Conservation (phyloP, 53 echinoderm and acorn worm genomes). For the Echinarachnius parma region DNA sequence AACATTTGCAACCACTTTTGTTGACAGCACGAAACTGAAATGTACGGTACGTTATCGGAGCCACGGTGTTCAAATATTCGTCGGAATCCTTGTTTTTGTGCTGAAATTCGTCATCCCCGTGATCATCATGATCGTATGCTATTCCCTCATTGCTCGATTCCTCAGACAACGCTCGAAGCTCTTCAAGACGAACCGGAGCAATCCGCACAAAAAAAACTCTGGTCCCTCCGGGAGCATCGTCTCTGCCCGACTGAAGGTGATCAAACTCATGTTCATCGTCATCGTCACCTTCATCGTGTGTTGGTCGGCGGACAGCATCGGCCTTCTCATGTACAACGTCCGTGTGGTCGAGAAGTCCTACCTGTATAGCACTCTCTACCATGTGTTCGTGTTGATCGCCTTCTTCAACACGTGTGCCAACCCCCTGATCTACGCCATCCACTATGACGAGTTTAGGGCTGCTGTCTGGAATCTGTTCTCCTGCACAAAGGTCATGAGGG, state of each 20-base stretch:
- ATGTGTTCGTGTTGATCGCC: constrained; percentile 23
- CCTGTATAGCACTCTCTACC: constrained; percentile 32
- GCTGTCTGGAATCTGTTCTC: constrained; percentile 8
- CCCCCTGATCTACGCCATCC: constrained; percentile 35
- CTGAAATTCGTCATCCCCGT: constrained; percentile 52
- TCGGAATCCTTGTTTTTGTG: constrained; percentile 49
- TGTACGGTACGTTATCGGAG: constrained; percentile 12
- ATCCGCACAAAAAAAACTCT: neutral
- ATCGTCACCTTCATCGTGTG: constrained; percentile 47
- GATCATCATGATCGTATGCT: constrained; percentile 52
- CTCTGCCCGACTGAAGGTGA: constrained; percentile 32
- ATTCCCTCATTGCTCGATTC: constrained; percentile 24
- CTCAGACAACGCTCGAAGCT: neutral
- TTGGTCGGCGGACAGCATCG: constrained; percentile 32
- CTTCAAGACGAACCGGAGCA: neutral
- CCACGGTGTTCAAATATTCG: constrained; percentile 25
- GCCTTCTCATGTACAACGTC: constrained; percentile 20
- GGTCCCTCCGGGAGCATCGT: constrained; percentile 22
- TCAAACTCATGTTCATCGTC: constrained; percentile 41
- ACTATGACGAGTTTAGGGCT: constrained; percentile 8
- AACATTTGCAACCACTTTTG: constrained; percentile 1
- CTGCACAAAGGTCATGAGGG: neutral
- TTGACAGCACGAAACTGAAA: neutral
- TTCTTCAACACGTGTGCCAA: constrained; percentile 42
- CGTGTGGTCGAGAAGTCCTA: constrained; percentile 12